Base-by-base conservation (phyloP, 2,797 vertebrate genomes). In the Sylvia borin region DNA sequence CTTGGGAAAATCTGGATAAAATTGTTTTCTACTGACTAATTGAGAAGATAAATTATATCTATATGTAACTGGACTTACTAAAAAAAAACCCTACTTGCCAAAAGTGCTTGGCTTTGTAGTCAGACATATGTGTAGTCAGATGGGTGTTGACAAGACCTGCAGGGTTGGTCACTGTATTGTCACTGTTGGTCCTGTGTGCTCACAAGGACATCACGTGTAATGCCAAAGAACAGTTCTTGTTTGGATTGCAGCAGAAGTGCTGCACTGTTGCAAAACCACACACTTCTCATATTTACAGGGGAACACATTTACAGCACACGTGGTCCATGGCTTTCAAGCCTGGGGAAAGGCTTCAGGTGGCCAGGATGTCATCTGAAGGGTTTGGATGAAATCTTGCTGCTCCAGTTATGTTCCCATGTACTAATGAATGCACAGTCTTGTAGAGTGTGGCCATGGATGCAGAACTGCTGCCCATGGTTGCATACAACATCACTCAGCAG, bases 251-350 rank as follows among this genome's bases (percentile, higher is more conserved):
- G 34, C 29, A 32, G 38, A 29, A 31, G 58, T 57, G 34, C 7
- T 70, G 31, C n/a, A 9, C 47, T 70, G 31, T 18, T 83, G 40
- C 24, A 64, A 38, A 64, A 53, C 17, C 26, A 25, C 27, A 20
- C 29, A 2, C 7, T 76, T 76, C 10, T 70, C 5, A 10, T 24
- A 3, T 0, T n/a, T n/a, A n/a, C n/a, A n/a, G 0, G 48, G 7
- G 4, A 38, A 1, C 13, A 62, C 54, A 11, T 73, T 62, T 70
- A 12, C 36, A 66, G 27, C 1, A 4, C 16, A 24, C 3, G 0
- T 24, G 40, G 47, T 50, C 89, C 26, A 6, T n/a, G 64, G 57
- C 64, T 94, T 68, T 47, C 15, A 43, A 29, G 19, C 51, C 38
- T 76, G 32, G 47, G 14, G 38, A 73, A 42, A 64, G 13, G 25